These are phyloP conservation scores for Epinephelus malabaricus DNA, from an alignment of 2,797 vertebrate genomes.

Conservation along the genomic window DNA sequence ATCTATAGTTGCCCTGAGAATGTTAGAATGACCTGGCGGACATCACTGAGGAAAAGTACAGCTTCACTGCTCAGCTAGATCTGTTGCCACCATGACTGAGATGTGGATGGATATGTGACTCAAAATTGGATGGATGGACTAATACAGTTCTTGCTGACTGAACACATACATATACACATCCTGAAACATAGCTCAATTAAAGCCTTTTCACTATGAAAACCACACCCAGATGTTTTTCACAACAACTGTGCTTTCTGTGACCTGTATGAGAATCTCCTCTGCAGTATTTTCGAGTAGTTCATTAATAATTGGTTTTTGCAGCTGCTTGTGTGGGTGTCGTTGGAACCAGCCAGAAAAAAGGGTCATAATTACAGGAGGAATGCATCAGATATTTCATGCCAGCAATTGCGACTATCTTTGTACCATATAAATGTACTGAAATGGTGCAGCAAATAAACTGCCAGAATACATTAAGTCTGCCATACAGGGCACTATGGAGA, in stretches of 20 bases:
- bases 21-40: constrained; percentile 28
- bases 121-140: constrained; percentile 1
- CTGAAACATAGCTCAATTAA: not conserved
- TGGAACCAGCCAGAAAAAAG: constrained; percentile 8
- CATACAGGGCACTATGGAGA: no score
- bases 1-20: constrained; percentile 38
- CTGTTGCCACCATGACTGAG: constrained; percentile 15
- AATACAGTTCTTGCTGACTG: not conserved
- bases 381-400: not conserved
- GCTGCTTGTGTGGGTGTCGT: constrained; percentile 28
- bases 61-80: constrained; percentile 24
- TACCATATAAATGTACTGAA: not conserved
- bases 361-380: constrained; percentile 12
- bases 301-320: constrained; percentile 28
- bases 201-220: not conserved
- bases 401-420: not conserved
- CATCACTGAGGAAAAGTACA: constrained; percentile 13
- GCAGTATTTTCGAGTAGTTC: constrained; percentile 1
- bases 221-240: constrained; percentile 16
- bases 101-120: constrained; percentile 31
- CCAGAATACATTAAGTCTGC: not conserved
- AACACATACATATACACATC: no score
- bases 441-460: not conserved
- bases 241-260: constrained; percentile 3
- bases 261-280: constrained; percentile 1